Evolutionary conservation across 2,113 vertebrate species (phyloP), one percentile per base, ranked within the genome.

Genomic region (Uria lomvia): DNA sequence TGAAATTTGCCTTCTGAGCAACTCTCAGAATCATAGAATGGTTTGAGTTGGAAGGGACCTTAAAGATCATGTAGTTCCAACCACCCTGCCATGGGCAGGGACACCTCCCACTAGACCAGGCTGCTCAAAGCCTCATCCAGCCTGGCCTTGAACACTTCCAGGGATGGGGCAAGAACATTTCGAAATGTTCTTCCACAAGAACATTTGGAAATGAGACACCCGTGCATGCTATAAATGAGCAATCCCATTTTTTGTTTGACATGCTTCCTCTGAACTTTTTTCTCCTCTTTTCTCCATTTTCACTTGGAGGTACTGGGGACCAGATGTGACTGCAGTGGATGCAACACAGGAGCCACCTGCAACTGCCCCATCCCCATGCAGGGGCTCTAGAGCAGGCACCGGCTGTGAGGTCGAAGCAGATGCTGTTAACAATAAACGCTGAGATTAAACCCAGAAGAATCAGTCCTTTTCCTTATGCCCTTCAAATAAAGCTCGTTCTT

Each of bases 401-500:
- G 71, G 26, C 59, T 92, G 42, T 0, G 5, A 66, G 42, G n/a
- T 78, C 0, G 0, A 77, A 86, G n/a, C 50, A 86, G 59, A 86
- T 38, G 66, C 18, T 79, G 71, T 5, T 66, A 60, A 30, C 20
- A 62, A 50, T 75, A 94, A 94, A 38, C 0, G 3, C 52, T 59
- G 68, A 79, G 27, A 86, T 42, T 53, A 92, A 93, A 74, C 22
- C 9, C 63, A 77, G 42, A 71, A 70, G 82, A 84, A 92, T 60
- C 34, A 40, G 49, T 88, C 8, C 12, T 95, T 95, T 87, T 87
- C 53, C 50, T 91, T 66, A 66, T n/a, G 26, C 30, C 43, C n/a
- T 95, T 94, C 63, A 82, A 85, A 90, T 76, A 87, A 88, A 89
- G 38, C 32, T 38, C 26, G 29, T 72, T 94, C 40, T 58, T 76